These are phyloP conservation scores for Dasyprocta punctata DNA, from an alignment of 2,113 vertebrate species.

Conservation along the genomic window DNA sequence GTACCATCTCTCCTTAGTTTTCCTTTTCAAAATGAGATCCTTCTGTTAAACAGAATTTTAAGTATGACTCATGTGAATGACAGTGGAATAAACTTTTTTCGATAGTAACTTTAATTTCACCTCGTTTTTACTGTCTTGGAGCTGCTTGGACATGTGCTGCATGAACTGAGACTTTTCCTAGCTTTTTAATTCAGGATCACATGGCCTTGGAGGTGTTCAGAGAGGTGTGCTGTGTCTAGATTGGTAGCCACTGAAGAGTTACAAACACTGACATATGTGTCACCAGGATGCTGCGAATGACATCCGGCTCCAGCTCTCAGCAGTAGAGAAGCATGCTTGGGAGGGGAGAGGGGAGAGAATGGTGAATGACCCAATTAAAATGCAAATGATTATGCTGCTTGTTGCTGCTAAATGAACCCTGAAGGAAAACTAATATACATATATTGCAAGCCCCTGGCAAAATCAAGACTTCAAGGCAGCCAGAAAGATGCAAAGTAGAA, in stretches of 20 bases:
- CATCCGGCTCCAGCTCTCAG: conserved; percentile 42
- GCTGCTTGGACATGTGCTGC: too few relatives aligned
- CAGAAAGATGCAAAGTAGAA: conserved; percentile 44
- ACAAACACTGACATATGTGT: background rate
- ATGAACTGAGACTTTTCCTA: background rate
- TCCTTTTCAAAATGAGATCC: conserved; percentile 23
- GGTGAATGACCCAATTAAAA: conserved; percentile 65
- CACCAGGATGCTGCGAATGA: background rate
- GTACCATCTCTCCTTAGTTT: background rate
- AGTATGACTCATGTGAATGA: background rate
- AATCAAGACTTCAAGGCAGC: conserved; percentile 35
- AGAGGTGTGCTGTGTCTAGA: background rate
- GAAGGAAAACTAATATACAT: conserved; percentile 64
- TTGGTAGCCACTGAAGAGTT: background rate
- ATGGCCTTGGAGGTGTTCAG: background rate
- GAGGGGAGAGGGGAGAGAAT: background rate
- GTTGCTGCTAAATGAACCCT: conserved; percentile 62
- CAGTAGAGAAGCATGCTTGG: background rate
- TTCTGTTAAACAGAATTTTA: background rate
- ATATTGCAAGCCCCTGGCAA: background rate
- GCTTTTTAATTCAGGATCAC: background rate
- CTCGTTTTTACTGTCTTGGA: background rate
- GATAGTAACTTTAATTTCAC: background rate
- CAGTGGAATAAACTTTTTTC: background rate
- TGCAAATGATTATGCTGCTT: conserved; percentile 55